Evolutionary conservation across 2,797 vertebrate species (phyloP).

Genomic region (Aplochiton taeniatus): DNA sequence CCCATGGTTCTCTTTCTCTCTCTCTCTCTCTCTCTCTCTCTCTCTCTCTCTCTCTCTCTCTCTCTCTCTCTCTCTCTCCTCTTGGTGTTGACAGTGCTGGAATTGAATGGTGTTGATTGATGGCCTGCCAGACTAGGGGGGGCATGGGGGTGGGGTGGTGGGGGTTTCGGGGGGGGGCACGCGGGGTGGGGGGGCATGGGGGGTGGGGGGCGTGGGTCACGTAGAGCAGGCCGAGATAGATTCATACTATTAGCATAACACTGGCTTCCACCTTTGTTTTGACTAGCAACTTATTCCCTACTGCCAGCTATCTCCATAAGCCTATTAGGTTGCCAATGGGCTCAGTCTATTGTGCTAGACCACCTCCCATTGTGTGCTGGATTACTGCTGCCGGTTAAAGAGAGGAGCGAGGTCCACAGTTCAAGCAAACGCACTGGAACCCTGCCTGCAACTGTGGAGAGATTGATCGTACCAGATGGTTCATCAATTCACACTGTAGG

Average conservation of each 20-base stretch:
- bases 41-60: slow-evolving; percentile 11
- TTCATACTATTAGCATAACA: slow-evolving; percentile 70
- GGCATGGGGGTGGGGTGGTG: slow-evolving; percentile 31
- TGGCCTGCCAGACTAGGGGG: slow-evolving; percentile 35
- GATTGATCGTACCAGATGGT: slow-evolving; percentile 19
- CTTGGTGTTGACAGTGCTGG: slow-evolving; percentile 1
- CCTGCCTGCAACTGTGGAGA: background rate
- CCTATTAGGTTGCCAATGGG: slow-evolving; percentile 54
- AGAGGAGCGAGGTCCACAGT: slow-evolving; percentile 15
- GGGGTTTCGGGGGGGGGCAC: too few species aligned
- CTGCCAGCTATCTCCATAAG: slow-evolving; percentile 55
- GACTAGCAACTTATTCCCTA: slow-evolving; percentile 45
- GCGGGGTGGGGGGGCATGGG: slow-evolving; percentile 25
- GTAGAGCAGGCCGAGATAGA: slow-evolving; percentile 39
- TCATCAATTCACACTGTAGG: background rate
- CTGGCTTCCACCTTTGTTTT: slow-evolving; percentile 56
- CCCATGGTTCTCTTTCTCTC: slow-evolving; percentile 44
- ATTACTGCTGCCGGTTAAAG: slow-evolving; percentile 40
- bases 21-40: slow-evolving; percentile 17
- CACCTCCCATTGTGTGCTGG: slow-evolving; percentile 59
- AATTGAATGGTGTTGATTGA: slow-evolving; percentile 59
- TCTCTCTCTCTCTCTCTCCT: too few species aligned
- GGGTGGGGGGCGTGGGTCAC: background rate
- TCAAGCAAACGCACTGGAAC: slow-evolving; percentile 24
- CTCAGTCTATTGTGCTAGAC: slow-evolving; percentile 53